These are phyloP conservation scores for Callimico goeldii DNA, from an alignment of 2,797 vertebrate species.

Conservation along the genomic window DNA sequence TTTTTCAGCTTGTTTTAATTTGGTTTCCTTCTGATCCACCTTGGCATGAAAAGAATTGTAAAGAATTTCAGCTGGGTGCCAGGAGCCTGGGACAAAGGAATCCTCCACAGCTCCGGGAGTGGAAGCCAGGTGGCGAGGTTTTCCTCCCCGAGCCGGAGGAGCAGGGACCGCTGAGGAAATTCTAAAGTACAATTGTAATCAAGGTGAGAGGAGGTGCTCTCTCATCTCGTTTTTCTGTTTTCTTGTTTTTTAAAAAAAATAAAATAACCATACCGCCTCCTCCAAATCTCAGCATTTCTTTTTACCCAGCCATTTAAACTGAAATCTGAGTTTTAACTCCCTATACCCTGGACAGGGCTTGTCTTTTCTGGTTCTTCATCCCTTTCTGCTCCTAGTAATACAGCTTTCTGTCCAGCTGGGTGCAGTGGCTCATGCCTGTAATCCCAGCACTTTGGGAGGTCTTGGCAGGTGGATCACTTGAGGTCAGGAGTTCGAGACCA, in stretches of 20 bases:
- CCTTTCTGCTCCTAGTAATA: background rate
- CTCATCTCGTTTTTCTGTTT: background rate
- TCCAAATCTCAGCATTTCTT: background rate
- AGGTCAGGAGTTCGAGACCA: no score
- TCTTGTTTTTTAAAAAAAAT: background rate
- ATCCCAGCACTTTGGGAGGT: no score
- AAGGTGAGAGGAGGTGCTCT: fast-evolving
- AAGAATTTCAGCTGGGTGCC: background rate
- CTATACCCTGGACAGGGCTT: background rate
- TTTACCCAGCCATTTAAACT: background rate
- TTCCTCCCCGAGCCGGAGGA: background rate
- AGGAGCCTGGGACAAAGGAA: background rate
- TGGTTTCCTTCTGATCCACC: background rate
- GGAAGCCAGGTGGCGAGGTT: background rate
- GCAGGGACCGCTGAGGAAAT: background rate
- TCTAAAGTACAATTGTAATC: background rate
- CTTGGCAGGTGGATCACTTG: no score
- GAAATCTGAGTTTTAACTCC: background rate
- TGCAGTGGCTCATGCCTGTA: no score
- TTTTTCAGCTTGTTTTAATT: constrained; percentile 34
- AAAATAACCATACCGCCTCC: background rate
- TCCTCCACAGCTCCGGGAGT: background rate
- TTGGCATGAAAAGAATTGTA: background rate
- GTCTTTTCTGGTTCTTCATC: background rate
- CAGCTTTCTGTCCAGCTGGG: no score